A percentile compares a stretch with the other conserved stretches of the same genome.
Conservation (phyloP, 2,888 invertebrate genomes). For the Adela reaumurella region DNA sequence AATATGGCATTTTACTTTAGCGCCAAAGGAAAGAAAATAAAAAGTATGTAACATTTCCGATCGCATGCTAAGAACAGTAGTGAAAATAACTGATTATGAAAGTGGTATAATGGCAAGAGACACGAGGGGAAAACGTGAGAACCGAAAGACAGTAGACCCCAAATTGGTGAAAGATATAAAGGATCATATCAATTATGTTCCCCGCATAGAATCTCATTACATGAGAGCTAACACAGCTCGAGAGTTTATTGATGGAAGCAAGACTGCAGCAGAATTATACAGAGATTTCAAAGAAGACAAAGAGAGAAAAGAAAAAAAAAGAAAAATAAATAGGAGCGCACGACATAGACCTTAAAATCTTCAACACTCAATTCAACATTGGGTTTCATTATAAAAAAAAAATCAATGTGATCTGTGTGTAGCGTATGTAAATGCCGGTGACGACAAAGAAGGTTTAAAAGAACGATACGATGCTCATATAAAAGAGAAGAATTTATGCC, state of each 20-base stretch:
- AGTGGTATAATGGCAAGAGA: background rate
- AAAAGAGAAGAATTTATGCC: constrained; percentile 1
- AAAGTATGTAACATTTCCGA: constrained; percentile 8
- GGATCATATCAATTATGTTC: constrained; percentile 15
- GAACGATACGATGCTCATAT: background rate
- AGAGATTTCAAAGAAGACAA: constrained; percentile 15
- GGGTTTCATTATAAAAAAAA: constrained; percentile 12
- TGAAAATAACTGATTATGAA: constrained; percentile 7
- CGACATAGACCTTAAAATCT: constrained; percentile 11
- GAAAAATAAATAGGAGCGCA: constrained; percentile 8
- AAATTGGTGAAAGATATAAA: constrained; percentile 10
- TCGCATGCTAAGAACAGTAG: constrained; percentile 8
- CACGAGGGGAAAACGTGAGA: background rate
- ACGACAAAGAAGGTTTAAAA: background rate
- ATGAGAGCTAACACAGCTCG: constrained; percentile 14
- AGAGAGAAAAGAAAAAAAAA: constrained; percentile 10
- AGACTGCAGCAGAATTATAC: constrained; percentile 17
- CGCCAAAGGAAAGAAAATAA: constrained; percentile 2
- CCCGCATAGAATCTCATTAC: constrained; percentile 17
- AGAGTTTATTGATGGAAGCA: constrained; percentile 15
- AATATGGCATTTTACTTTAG: constrained; percentile 11
- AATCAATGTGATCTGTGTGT: constrained; percentile 11
- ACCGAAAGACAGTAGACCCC: background rate
- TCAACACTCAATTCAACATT: constrained; percentile 9
- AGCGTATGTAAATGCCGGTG: background rate